phyloP scores from a whole-genome alignment of 2,888 invertebrate species.

The Eupithecia centaureata region DNA sequence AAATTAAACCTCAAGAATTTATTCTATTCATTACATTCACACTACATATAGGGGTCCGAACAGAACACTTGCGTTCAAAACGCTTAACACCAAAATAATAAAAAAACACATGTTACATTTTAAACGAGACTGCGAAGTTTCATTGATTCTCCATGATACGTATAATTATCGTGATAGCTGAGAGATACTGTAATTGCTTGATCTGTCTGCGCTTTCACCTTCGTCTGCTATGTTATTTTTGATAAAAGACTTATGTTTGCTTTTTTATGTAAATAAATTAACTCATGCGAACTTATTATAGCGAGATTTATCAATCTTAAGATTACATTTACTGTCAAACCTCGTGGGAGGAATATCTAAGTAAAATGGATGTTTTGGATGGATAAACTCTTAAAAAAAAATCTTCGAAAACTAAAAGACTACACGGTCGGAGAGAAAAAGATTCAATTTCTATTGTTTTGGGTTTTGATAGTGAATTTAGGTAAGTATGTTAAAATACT shows the following conservation, averaged over 20 bases:
- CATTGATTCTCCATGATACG: slow-evolving; percentile 43
- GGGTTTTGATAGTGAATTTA: background rate
- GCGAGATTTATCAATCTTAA: background rate
- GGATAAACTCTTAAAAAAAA: too few relatives aligned
- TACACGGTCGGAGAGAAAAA: too few relatives aligned
- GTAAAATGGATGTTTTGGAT: too few relatives aligned
- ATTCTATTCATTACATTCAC: too few relatives aligned
- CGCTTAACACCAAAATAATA: slow-evolving; percentile 51
- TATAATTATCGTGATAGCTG: slow-evolving; percentile 68
- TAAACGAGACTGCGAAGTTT: slow-evolving; percentile 30
- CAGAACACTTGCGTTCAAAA: slow-evolving; percentile 36
- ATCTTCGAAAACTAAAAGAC: too few relatives aligned
- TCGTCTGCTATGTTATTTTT: slow-evolving; percentile 3
- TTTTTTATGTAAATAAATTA: background rate
- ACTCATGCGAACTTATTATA: background rate
- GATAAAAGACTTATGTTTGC: background rate
- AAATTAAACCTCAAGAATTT: too few relatives aligned
- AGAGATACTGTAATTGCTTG: slow-evolving; percentile 53
- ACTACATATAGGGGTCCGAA: too few relatives aligned
- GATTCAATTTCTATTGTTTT: too few relatives aligned
- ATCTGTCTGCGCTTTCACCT: slow-evolving; percentile 65
- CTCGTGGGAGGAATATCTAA: background rate
- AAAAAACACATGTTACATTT: slow-evolving; percentile 57
- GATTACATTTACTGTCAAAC: background rate
- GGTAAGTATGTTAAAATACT: background rate